A percentile compares a stretch with the other conserved stretches of the same genome.
These are phyloP conservation scores for Psilopogon haemacephalus DNA, from an alignment of 2,113 vertebrate species.

Conservation along the genomic window DNA sequence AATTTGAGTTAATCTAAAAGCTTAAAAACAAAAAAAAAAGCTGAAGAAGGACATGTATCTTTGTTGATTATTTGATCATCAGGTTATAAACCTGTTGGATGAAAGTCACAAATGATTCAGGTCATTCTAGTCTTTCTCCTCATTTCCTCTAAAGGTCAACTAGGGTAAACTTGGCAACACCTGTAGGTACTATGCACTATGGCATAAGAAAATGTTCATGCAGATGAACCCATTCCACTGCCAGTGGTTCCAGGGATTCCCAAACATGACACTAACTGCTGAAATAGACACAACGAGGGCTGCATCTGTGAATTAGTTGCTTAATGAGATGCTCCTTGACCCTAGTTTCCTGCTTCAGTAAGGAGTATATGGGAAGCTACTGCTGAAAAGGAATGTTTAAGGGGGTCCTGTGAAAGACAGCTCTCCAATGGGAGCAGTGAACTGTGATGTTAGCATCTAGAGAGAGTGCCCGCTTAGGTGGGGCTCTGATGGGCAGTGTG, in stretches of 20 bases:
- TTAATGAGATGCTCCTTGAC: neutral
- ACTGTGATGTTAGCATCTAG: too few species aligned
- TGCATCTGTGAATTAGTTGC: neutral
- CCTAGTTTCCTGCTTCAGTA: neutral
- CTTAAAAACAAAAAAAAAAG: neutral
- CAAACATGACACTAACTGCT: neutral
- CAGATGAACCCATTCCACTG: neutral
- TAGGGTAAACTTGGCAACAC: neutral
- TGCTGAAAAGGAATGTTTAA: neutral
- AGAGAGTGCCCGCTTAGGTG: neutral
- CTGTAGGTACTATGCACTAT: neutral
- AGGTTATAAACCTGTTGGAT: neutral
- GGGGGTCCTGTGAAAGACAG: neutral
- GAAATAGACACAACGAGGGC: neutral
- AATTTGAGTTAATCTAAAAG: neutral
- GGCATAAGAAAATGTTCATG: neutral
- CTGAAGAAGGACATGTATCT: neutral
- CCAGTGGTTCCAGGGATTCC: neutral
- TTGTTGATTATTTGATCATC: neutral
- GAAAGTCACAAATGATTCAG: neutral
- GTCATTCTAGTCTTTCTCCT: neutral
- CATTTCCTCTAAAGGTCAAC: neutral
- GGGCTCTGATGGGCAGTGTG: neutral
- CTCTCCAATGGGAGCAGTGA: neutral
- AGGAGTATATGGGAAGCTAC: neutral